phyloP scores from a whole-genome alignment of 1,140 invertebrate genomes.

The Leptinotarsa defecta region DNA sequence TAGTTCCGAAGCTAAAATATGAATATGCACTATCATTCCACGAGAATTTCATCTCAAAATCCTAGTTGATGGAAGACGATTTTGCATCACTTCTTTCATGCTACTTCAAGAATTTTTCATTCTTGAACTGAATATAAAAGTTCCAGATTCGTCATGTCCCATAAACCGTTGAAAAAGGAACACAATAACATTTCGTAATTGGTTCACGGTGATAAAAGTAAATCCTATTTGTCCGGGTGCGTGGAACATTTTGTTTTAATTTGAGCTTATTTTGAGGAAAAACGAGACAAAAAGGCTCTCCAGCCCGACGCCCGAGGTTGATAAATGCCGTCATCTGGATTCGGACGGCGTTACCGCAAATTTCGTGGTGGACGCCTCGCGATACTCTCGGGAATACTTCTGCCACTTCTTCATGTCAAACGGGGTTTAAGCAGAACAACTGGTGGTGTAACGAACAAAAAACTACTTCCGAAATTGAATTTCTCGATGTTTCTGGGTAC shows the following conservation, averaged over 20 bases:
- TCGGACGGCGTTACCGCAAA: constrained; percentile 4
- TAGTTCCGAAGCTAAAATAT: too few relatives aligned
- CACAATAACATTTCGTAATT: not conserved
- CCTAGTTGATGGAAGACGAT: too few relatives aligned
- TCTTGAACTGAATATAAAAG: too few relatives aligned
- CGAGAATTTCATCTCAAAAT: too few relatives aligned
- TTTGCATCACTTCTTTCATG: too few relatives aligned
- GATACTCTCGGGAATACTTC: not conserved
- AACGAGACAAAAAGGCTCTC: constrained; percentile 2
- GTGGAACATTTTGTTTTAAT: constrained; percentile 4
- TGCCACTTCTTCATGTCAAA: constrained; percentile 5
- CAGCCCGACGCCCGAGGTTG: not conserved
- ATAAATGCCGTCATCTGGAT: constrained; percentile 5
- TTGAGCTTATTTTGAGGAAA: not conserved
- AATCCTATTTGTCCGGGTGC: not conserved
- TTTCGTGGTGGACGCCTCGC: constrained; percentile 7
- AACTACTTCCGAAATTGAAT: too few relatives aligned
- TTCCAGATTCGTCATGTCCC: too few relatives aligned
- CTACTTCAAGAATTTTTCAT: too few relatives aligned
- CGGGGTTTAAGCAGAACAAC: not conserved
- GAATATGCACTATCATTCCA: too few relatives aligned
- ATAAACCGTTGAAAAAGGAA: too few relatives aligned
- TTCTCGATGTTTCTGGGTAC: too few relatives aligned
- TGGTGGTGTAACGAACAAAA: not conserved
- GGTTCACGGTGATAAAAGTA: not conserved